Evolutionary conservation across 92 coral and sea anemone species (phyloP).

Genomic region (Scolanthus callimorphus): DNA sequence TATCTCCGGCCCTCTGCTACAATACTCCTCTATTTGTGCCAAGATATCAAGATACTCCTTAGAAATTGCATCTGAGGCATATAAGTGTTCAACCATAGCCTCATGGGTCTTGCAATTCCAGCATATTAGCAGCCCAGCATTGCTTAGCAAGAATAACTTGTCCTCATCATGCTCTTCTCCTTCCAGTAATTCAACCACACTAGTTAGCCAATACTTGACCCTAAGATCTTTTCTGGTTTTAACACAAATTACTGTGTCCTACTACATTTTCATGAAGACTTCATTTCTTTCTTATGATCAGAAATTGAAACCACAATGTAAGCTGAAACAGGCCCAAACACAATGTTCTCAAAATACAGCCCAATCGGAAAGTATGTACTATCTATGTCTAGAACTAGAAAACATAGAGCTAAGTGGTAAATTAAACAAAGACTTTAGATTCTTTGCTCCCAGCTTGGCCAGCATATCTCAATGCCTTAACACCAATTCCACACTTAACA

Average conservation of each 20-base stretch:
- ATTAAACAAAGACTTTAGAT: slow-evolving; percentile 11
- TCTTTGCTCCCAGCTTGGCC: too few relatives aligned
- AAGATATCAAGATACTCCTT: slow-evolving; percentile 80
- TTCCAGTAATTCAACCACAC: too few relatives aligned
- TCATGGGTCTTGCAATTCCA: background rate
- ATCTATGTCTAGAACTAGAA: background rate
- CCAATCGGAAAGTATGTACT: slow-evolving; percentile 31
- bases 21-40: slow-evolving; percentile 79
- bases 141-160: too few relatives aligned
- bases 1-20: slow-evolving; percentile 62
- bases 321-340: background rate
- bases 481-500: slow-evolving; percentile 11
- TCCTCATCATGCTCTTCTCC: too few relatives aligned
- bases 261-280: background rate
- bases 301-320: slow-evolving; percentile 3
- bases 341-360: background rate
- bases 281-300: background rate
- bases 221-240: too few relatives aligned
- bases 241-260: background rate
- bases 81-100: slow-evolving; percentile 81
- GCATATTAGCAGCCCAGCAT: too few relatives aligned
- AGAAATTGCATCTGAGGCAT: slow-evolving; percentile 66
- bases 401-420: slow-evolving; percentile 36
- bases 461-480: too few relatives aligned
- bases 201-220: too few relatives aligned